Evolutionary conservation across 1,140 invertebrate species (phyloP), one percentile per base, ranked within the genome.

Genomic region (Calycopis cecrops): DNA sequence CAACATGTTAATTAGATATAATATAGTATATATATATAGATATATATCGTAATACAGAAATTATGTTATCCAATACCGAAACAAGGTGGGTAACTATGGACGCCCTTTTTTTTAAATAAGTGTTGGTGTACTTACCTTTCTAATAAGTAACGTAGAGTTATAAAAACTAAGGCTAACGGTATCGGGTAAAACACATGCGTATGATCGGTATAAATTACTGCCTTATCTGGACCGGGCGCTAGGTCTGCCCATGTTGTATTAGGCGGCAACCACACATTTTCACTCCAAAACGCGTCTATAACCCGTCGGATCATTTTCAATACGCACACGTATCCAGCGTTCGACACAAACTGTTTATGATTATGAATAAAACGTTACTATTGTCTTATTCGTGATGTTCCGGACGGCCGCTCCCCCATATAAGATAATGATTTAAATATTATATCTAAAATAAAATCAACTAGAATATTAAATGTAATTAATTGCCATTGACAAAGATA

Each of bases 211-310:
- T 95, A 96, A 57, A 92, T 89, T 61, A 96, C 91, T 71, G 92
- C 90, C 62, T 93, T 90, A 69, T 91, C 93, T 42, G 94, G 91
- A 59, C 91, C 94, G 21, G 95, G 93, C 67, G 91, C 90, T 52
- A 97, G 92, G 73, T 97, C 93, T 35, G 89, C 89, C 96, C 96
- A 98, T 67, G 94, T 95, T 63, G 92, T 92, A 81, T 96, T 96
- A 57, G 95, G 95, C 59, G 96, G 96, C 69, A 97, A 90, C 96
- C 96, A 97, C 71, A 97, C 88, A 65, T 92, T 81, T 68, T 94
- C 92, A 72, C 91, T 92, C 95, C 95, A 97, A 87, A 97, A 96
- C 49, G 88, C 85, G 67, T 91, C 82, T 49, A 88, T 68, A 34
- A 91, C 55, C 44, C 63, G 55, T 50, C 59, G 62, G 52, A 85